phyloP scores from a whole-genome alignment of 2,888 invertebrate genomes.

The Drosophila neotestacea region DNA sequence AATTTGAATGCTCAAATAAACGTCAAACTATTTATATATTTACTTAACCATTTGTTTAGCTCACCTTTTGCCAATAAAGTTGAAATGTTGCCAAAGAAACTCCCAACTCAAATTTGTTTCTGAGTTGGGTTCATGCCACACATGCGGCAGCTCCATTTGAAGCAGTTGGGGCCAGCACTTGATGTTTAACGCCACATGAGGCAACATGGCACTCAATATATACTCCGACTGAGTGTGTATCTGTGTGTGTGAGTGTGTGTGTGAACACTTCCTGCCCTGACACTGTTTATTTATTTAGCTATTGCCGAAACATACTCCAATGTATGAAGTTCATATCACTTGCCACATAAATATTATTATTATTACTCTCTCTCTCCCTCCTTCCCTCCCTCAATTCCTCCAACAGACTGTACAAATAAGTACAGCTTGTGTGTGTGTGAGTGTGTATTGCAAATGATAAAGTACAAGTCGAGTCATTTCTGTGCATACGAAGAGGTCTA shows the following conservation, averaged over 20 bases:
- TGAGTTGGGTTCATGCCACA: constrained; percentile 31
- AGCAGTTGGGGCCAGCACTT: constrained; percentile 38
- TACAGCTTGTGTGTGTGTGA: constrained; percentile 13
- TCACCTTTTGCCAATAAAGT: constrained; percentile 12
- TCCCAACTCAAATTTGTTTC: not conserved
- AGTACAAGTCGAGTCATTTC: constrained; percentile 60
- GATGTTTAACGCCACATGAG: constrained; percentile 53
- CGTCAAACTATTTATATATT: constrained; percentile 11
- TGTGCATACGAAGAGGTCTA: constrained; percentile 36
- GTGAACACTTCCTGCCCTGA: constrained; percentile 34
- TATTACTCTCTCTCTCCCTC: constrained; percentile 49
- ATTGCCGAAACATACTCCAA: constrained; percentile 60
- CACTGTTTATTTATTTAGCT: constrained; percentile 72
- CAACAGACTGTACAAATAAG: constrained; percentile 26
- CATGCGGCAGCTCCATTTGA: constrained; percentile 29
- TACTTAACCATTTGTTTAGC: constrained; percentile 7
- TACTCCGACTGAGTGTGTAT: constrained; percentile 6
- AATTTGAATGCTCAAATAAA: not conserved
- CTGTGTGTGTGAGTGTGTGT: constrained; percentile 15
- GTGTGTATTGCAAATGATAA: constrained; percentile 48
- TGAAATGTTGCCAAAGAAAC: constrained; percentile 6
- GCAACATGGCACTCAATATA: constrained; percentile 14
- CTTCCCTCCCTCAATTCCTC: too few relatives aligned
- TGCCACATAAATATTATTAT: constrained; percentile 77
- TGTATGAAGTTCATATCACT: constrained; percentile 68